Evolutionary conservation across 2,113 vertebrate species (phyloP).

Genomic region (Hemiprocne comata): DNA sequence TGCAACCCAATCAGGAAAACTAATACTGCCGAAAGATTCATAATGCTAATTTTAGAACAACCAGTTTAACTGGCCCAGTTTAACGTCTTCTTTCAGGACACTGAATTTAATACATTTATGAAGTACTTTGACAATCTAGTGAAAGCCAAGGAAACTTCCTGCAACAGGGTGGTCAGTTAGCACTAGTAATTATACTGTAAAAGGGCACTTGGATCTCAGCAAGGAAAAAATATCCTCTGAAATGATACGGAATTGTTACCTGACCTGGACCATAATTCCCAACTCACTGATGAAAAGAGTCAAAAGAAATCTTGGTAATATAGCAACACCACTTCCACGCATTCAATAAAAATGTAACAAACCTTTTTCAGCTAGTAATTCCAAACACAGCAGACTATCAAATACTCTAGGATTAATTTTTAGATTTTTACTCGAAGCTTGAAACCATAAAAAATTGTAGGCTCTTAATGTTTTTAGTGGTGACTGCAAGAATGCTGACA

Average conservation of each 20-base stretch:
- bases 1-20: neutral
- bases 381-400: neutral
- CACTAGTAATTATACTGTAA: neutral
- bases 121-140: no score
- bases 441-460: neutral
- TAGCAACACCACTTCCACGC: neutral
- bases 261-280: neutral
- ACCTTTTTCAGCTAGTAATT: neutral
- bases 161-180: neutral
- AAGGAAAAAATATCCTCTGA: neutral
- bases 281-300: neutral
- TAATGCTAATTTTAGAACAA: neutral
- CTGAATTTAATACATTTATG: neutral
- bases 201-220: neutral
- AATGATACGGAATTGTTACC: neutral
- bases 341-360: neutral
- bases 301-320: neutral
- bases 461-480: neutral
- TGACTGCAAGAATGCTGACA: neutral
- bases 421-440: neutral
- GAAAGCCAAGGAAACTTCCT: neutral
- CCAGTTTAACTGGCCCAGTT: neutral
- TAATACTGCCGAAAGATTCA: neutral
- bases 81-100: neutral
- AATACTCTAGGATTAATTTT: neutral